Conservation (phyloP, 2,888 invertebrate genomes). For the Neocrepidodera transversa region DNA sequence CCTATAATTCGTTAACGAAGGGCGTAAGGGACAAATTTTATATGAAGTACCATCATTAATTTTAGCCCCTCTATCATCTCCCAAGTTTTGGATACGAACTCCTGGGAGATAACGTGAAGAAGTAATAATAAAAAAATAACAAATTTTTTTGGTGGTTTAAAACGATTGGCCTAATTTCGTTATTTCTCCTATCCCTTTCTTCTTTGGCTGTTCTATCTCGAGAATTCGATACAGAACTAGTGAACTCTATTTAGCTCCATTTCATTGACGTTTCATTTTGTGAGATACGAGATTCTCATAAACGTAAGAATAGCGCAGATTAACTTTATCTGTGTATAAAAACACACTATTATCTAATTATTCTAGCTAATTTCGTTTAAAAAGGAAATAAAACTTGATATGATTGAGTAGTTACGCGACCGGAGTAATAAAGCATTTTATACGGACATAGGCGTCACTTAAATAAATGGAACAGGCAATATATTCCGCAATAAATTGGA, state of each 20-base stretch:
- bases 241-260: neutral
- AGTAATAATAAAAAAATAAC: too few relatives aligned
- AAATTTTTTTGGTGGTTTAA: too few relatives aligned
- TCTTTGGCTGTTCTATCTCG: neutral
- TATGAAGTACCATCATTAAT: too few relatives aligned
- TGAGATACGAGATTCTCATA: neutral
- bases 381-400: constrained; percentile 32
- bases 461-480: too few relatives aligned
- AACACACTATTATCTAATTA: constrained; percentile 30
- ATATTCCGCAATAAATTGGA: too few relatives aligned
- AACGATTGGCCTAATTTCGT: constrained; percentile 5
- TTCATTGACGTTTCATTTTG: neutral
- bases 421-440: constrained; percentile 11
- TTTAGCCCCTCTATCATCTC: too few relatives aligned
- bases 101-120: too few relatives aligned
- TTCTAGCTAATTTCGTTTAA: constrained; percentile 27
- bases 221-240: constrained; percentile 5
- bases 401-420: constrained; percentile 24
- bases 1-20: too few relatives aligned
- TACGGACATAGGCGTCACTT: constrained; percentile 1
- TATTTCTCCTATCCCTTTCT: neutral
- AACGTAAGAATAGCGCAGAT: constrained; percentile 11
- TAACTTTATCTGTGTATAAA: constrained; percentile 6
- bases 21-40: too few relatives aligned
- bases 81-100: too few relatives aligned